Base-by-base conservation (phyloP, 2,888 invertebrate genomes). In the Tubulanus polymorphus region DNA sequence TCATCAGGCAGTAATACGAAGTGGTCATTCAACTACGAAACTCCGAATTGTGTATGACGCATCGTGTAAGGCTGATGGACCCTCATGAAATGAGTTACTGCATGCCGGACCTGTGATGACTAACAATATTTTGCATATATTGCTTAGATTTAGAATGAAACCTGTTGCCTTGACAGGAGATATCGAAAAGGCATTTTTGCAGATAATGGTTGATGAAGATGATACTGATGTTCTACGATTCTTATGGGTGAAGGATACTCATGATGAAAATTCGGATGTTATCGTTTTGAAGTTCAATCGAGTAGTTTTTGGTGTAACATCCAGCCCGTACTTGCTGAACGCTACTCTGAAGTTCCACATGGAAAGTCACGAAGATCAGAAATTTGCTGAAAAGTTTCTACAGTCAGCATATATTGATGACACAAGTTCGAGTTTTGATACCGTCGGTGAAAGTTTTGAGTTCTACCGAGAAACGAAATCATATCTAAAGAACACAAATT, bases 11-110 rank as follows among this genome's bases (percentile, higher is more conserved):
- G 57, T 54, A 5, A 30, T 57, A 8, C 28, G 46, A 28, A 53
- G 52, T 25, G 35, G 10, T 15, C 53, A 53, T 46, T 32, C n/a
- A 32, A 56, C 49, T 30, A 70, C 65, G 0, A 69, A 71, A 49
- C 30, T 70, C 15, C 29, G 65, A 8, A 52, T 62, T 29, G 67
- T 68, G 8, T 69, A 55, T 48, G 68, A 68, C 53, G 69, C 57
- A 3, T 61, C 60, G 1, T 55, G 53, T 1, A 25, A 53, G 37
- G 18, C 15, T 1, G 48, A 58, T 49, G 57, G 48, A 2, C 12
- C 47, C 2, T 52, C 54, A 8, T 53, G 63, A 15, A 64, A 64
- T 58, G 60, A 63, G 35, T 62, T 57, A 37, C 35, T 62, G 12
- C 55, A 64, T 47, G 28, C 55, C 10, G 63, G 63, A 12, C 63